Evolutionary conservation across 2,888 invertebrate genomes (phyloP), one percentile per base, ranked within the genome.

Genomic region (Metalampra italica): DNA sequence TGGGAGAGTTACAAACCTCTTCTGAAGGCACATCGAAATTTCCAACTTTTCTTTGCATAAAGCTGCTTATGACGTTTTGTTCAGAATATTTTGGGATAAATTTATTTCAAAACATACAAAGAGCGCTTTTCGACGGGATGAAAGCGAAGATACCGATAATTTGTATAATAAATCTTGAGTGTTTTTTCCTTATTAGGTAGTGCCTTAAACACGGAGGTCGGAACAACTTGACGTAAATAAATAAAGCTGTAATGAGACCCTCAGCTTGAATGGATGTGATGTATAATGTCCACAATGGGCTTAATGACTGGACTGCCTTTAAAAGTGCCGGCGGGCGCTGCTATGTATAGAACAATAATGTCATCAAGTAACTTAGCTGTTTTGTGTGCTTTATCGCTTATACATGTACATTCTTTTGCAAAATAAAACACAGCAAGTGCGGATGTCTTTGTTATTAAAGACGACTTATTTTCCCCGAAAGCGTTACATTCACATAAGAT

Each of bases 101-200:
- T 47, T 50, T 54, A 56, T 56, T 58, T 50, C 50, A 52, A 50
- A 55, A 54, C 52, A 52, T 49, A 49, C 46, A 55, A 53, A 45
- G 2, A 46, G 37, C 44, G 49, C 62, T 66, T 64, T 58, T 50
- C 50, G 47, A 47, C 47, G 45, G 49, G 64, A 61, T 57, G 57
- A 64, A 60, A 60, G 55, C 49, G 54, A 38, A 62, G 62, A 69
- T 64, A 68, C 65, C 64, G 66, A 72, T 74, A 68, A 74, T 72
- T 68, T 68, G 45, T 51, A 50, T 53, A 64, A 78, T 73, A 77
- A 75, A 73, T 73, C 66, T 67, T 49, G 52, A 65, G 59, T 66
- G 65, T 68, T 73, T 73, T 78, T 75, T 75, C 71, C 68, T 73
- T 75, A 74, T 77, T 70, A 68, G 60, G 57, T 57, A 62, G 57